Conservation (phyloP, 2,888 invertebrate species). For the Ecdyonurus torrentis region DNA sequence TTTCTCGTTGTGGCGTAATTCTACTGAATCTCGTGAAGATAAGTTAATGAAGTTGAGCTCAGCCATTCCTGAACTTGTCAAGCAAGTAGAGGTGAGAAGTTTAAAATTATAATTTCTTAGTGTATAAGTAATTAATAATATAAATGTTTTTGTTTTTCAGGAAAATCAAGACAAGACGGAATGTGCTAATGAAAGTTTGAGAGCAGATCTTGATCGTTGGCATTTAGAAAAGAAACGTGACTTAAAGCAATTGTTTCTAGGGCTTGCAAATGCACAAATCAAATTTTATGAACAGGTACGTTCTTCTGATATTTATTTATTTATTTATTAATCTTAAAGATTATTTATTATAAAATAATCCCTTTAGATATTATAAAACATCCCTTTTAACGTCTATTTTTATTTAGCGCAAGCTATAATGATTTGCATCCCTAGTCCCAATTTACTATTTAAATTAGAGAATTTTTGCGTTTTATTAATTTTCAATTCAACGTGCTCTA, state of each 20-base stretch:
- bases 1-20: constrained; percentile 37
- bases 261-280: constrained; percentile 46
- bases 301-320: not conserved
- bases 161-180: constrained; percentile 42
- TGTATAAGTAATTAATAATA: not conserved
- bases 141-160: constrained; percentile 17
- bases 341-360: no score
- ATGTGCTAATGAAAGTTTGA: constrained; percentile 48
- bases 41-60: constrained; percentile 29
- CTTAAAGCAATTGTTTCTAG: constrained; percentile 40
- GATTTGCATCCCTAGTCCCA: no score
- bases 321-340: no score
- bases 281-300: constrained; percentile 40
- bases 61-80: constrained; percentile 17
- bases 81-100: constrained; percentile 20
- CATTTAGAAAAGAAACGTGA: constrained; percentile 43
- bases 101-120: not conserved
- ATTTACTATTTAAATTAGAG: no score
- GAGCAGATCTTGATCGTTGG: constrained; percentile 51
- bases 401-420: no score
- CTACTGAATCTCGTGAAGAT: constrained; percentile 35
- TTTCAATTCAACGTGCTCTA: no score
- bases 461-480: no score
- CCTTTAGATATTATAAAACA: no score
- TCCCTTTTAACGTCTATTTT: no score